Base-by-base conservation (phyloP, 53 echinoderm and acorn worm genomes). In the Actinopyga echinites region DNA sequence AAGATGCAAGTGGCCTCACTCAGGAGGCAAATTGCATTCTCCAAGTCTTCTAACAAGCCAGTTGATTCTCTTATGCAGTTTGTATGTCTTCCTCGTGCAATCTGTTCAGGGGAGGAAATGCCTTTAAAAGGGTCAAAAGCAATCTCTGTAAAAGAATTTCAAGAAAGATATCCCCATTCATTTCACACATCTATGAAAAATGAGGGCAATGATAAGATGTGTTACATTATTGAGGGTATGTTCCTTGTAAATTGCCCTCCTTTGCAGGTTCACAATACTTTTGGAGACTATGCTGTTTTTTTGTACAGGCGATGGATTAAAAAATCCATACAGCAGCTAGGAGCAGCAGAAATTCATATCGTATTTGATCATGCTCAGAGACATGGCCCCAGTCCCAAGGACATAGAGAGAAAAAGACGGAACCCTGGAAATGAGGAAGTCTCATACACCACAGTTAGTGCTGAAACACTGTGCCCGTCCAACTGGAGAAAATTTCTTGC, bases 291-390 rank as follows among this genome's bases (percentile, higher is more conserved):
- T 68, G 20, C 68, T 12, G 22, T 20, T 9, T 37, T 68, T 36
- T 68, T 68, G 17, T 67, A 68, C 36, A 31, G 68, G 12, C 67
- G 67, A 11, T 67, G 37, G 67, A 38, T 67, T 36, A 15, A 64
- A 32, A 29, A 64, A 15, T 29, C 64, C 11, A 25, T 64, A 28
- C 24, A 64, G 64, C 29, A 64, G 30, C 33, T 65, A 8, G 29
- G 44, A 65, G 89, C 82, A 19, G 31, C 40, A 5, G 84, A 85
- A 45, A 56, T 89, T 1, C 85, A 84, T 53, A 59, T 80, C 26
- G 71, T 89, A 6, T 89, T 85, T 31, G 85, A 89, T 57, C 89
- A 84, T 68, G 68, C 89, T 0, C 62, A 79, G 25, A 56, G 84
- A 21, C 74, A 89, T 68, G 57, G 80, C 1, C 37, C 35, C 5